phyloP scores from a whole-genome alignment of 2,888 invertebrate genomes.

The Zele albiditarsus region DNA sequence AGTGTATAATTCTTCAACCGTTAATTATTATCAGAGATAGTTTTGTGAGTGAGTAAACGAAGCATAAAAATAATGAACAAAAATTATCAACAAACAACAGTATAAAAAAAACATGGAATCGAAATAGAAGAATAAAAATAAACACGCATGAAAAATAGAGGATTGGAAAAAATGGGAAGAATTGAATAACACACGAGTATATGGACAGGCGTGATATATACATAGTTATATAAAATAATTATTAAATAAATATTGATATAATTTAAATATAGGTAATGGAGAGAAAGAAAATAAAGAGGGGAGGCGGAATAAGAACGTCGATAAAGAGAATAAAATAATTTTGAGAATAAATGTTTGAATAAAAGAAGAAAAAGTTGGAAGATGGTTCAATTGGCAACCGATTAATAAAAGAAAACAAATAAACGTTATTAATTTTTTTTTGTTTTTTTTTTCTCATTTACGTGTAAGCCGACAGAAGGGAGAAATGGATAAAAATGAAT shows the following conservation, averaged over 20 bases:
- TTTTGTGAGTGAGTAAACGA: background rate
- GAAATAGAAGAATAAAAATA: constrained; percentile 30
- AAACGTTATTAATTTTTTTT: constrained; percentile 26
- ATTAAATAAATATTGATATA: constrained; percentile 67
- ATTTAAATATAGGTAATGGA: constrained; percentile 68
- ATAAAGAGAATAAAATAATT: constrained; percentile 31
- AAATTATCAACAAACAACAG: constrained; percentile 42
- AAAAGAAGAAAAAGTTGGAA: constrained; percentile 54
- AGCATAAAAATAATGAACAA: background rate
- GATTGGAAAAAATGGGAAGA: constrained; percentile 38
- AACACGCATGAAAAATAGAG: constrained; percentile 59
- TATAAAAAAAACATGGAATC: constrained; percentile 52
- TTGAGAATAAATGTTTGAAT: constrained; percentile 50
- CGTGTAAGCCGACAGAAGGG: background rate
- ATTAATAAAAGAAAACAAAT: constrained; percentile 3
- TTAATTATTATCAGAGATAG: constrained; percentile 8
- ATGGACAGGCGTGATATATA: constrained; percentile 69
- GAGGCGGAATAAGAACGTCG: constrained; percentile 6
- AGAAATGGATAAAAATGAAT: background rate
- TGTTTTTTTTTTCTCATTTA: constrained; percentile 9
- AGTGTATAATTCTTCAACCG: constrained; percentile 5
- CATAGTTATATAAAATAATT: constrained; percentile 56
- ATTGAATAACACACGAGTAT: constrained; percentile 31
- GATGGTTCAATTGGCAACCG: constrained; percentile 42
- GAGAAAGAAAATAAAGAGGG: constrained; percentile 21